Evolutionary conservation across 2,797 vertebrate species (phyloP), one percentile per base, ranked within the genome.

Genomic region (Acipenser ruthenus): DNA sequence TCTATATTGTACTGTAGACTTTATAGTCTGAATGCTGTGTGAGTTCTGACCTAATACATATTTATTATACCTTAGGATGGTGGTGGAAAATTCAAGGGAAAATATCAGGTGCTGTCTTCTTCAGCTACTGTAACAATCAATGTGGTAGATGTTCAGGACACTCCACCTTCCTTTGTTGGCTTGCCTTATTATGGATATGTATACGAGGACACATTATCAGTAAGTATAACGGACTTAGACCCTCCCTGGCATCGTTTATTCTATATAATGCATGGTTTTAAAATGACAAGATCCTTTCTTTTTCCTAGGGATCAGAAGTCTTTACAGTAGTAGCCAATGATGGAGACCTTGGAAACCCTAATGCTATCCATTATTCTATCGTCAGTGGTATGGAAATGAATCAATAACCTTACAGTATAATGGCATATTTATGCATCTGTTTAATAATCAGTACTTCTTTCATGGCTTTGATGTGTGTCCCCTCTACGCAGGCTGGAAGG

Each of bases 131-230:
- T 99, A 71, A 97, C 96, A 0, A 75, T 99, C 79, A 94, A 94
- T 0, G 90, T 99, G 47, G 81, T 92, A 0, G 97, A 99, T 5
- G 73, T 91, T 60, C 97, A 99, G 77, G 96, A 99, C 82, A 91
- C 83, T 10, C 90, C 92, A 10, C 97, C 97, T 4, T 79, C 88
- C 69, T 99, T 99, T 74, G 75, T 95, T 1, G 95, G 95, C 69
- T 94, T 87, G 8, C 96, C 97, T 2, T 99, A 97, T 80, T 96
- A 95, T n/a, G 96, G 92, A 70, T 97, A 95, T 1, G 88, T 98
- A 67, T 98, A 99, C 1, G 96, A 99, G 75, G 94, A 98, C 70
- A 96, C 93, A 0, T 70, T 92, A 1, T 88, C 90, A 23, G 97
- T 99, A 78, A 91, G 94, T 91, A 73, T 76, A 60, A 78, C 78